A percentile compares a stretch with the other conserved stretches of the same genome.
Conservation (phyloP, 30 jellyfish, hydroid and myxozoan genomes). For the Morbakka virulenta region DNA sequence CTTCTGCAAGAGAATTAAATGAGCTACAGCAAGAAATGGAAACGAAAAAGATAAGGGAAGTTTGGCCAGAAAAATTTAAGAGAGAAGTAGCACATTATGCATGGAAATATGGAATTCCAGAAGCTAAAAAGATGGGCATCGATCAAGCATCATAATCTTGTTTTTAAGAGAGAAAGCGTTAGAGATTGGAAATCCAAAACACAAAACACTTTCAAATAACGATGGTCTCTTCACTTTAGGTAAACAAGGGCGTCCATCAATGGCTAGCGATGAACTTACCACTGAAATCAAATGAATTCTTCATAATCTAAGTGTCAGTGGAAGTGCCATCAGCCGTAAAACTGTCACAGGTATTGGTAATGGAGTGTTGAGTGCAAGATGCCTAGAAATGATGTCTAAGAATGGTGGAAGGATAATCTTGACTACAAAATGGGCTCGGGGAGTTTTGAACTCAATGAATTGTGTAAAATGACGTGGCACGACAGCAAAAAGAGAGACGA, state of each 20-base stretch:
- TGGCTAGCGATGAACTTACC: conserved; percentile 9
- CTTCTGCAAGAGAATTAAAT: conserved; percentile 31
- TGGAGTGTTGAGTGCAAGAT: conserved; percentile 21
- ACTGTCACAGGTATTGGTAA: too few relatives aligned
- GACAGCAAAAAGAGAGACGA: conserved; percentile 27
- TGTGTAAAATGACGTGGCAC: conserved; percentile 40
- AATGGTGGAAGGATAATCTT: too few relatives aligned
- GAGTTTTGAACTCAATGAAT: conserved; percentile 5
- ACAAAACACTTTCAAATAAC: conserved; percentile 30
- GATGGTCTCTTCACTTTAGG: too few relatives aligned
- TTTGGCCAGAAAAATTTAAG: conserved; percentile 25
- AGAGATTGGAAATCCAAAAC: conserved; percentile 45
- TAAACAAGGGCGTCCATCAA: conserved; percentile 35
- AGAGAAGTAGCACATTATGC: too few relatives aligned
- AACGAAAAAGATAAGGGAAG: conserved; percentile 22
- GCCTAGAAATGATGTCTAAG: conserved; percentile 32
- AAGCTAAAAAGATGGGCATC: too few relatives aligned
- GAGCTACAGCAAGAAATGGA: conserved; percentile 21
- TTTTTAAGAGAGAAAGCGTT: too few relatives aligned
- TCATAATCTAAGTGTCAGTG: conserved; percentile 22
- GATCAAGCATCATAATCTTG: too few relatives aligned
- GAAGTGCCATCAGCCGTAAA: conserved; percentile 21
- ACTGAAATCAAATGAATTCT: conserved; percentile 29
- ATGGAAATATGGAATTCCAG: too few relatives aligned
- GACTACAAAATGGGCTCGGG: too few relatives aligned